A percentile compares a stretch with the other conserved stretches of the same genome.
Evolutionary conservation across 2,888 invertebrate genomes (phyloP).

Genomic region (Drosophila robusta): DNA sequence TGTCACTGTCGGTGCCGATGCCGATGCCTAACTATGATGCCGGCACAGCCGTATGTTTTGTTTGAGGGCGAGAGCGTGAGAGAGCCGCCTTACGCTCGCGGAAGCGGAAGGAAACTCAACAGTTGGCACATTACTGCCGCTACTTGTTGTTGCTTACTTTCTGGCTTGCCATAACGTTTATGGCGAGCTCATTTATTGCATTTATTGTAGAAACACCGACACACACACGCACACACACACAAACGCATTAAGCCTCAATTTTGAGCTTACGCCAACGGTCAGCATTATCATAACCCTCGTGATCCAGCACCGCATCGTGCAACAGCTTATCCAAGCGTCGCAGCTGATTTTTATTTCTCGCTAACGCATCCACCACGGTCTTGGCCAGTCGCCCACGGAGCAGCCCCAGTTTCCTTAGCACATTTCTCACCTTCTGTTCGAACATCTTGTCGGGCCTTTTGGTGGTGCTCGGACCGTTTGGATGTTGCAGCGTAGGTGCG

Average conservation of each 20-base stretch:
- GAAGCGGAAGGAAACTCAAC: constrained; percentile 82
- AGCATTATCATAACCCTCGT: neutral
- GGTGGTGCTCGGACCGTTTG: neutral
- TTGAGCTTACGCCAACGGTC: neutral
- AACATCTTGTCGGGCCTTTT: neutral
- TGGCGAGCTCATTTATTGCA: constrained; percentile 46
- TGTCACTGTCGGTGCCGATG: constrained; percentile 9
- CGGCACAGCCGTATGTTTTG: constrained; percentile 35
- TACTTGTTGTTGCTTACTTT: constrained; percentile 48
- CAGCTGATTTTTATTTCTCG: constrained; percentile 1
- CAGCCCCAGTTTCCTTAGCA: constrained; percentile 14
- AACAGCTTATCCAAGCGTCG: constrained; percentile 23
- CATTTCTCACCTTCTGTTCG: neutral
- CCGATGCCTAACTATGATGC: constrained; percentile 29
- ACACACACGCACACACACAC: neutral
- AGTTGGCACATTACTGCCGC: constrained; percentile 78
- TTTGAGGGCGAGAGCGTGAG: constrained; percentile 5
- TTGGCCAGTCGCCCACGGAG: constrained; percentile 1
- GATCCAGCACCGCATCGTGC: constrained; percentile 9
- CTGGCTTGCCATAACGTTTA: constrained; percentile 26
- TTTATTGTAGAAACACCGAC: constrained; percentile 17
- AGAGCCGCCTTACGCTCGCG: constrained; percentile 30
- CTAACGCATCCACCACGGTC: constrained; percentile 12
- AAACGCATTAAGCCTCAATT: neutral
- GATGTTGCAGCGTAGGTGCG: neutral